Base-by-base conservation (phyloP, 53 echinoderm and acorn worm genomes). In the Antedon mediterranea region DNA sequence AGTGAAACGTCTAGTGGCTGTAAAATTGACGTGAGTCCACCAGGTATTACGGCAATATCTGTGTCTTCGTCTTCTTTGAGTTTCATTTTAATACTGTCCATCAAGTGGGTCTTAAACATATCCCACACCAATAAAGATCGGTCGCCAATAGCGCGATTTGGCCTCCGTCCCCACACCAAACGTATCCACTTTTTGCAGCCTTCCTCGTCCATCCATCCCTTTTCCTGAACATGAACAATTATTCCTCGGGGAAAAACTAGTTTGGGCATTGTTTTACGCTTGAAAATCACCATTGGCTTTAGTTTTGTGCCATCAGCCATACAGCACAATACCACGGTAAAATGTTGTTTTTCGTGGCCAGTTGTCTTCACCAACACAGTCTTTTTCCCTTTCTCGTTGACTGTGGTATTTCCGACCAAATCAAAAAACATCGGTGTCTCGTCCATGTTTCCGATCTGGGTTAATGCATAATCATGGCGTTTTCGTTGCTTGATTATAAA, bases 41-140 rank as follows among this genome's bases (percentile, higher is more conserved):
- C 85, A 5, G 89, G 89, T 30, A 89, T 89, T 32, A 82, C 79
- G 3, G 82, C 89, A 31, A 85, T 76, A 30, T 85, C 82, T 8
- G 84, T 85, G 34, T 89, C 72, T 30, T 43, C 81, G 23, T 3
- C 18, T 0, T 3, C 31, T 9, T 41, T 29, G 0, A 89, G 33
- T 28, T 33, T 28, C 28, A 43, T 15, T 73, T 85, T 84, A 32
- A 78, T 77, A 7, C 34, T 42, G 29, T 31, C 78, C 0, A 85
- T 71, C 4, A 85, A 11, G 72, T 88, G 81, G 28, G 82, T 78
- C 26, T 33, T 30, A 30, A 88, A 88, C 15, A 82, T 81, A 33
- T 88, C 84, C 71, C 74, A 71, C 18, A 84, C 88, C 73, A 81
- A 74, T 43, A 84, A 74, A 32, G 75, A 72, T 14, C 78, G 71